Evolutionary conservation across 2,113 vertebrate species (phyloP), one percentile per base, ranked within the genome.

Genomic region (Coturnix japonica): DNA sequence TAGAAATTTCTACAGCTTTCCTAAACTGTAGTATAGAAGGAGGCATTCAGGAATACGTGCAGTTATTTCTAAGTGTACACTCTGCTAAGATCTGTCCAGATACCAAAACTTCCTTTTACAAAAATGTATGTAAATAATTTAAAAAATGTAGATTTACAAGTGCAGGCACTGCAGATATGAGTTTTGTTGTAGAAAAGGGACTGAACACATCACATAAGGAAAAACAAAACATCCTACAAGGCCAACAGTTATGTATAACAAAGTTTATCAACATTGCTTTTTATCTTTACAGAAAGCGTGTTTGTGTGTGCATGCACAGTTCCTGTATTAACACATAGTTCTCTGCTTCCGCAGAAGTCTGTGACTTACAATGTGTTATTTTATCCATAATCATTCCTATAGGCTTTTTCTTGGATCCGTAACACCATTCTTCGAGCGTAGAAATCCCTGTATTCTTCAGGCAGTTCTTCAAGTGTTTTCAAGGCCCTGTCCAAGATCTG

Each of bases 341-440:
- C 49, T 77, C 26, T 84, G 7, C 15, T 82, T 57, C 43, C 41
- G 64, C 15, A 39, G 44, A 5, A 88, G 25, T n/a, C 57, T 67
- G 60, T 70, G 46, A 70, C 59, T 69, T n/a, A 22, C 37, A 70
- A 0, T 7, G 54, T 39, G 20, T 69, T 81, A 31, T 22, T 95
- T 97, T 95, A 98, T 37, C 97, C 96, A 54, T 74, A 94, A 76
- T 97, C 97, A 74, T 80, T 85, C 72, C 96, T 97, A 57, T 97
- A 98, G 3, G 98, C 98, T 94, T 98, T 97, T 83, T 97, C 97
- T 87, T 99, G 98, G 91, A 99, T 98, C 20, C 97, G 97, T 93
- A 98, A 97, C 46, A 99, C 98, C 99, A 99, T 99, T 33, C 98
- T 97, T 25, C 99, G 98, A 5, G 98, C 99, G 47, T 99, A 99